Evolutionary conservation across 2,113 vertebrate species (phyloP).

Genomic region (Myrmecobius fasciatus): DNA sequence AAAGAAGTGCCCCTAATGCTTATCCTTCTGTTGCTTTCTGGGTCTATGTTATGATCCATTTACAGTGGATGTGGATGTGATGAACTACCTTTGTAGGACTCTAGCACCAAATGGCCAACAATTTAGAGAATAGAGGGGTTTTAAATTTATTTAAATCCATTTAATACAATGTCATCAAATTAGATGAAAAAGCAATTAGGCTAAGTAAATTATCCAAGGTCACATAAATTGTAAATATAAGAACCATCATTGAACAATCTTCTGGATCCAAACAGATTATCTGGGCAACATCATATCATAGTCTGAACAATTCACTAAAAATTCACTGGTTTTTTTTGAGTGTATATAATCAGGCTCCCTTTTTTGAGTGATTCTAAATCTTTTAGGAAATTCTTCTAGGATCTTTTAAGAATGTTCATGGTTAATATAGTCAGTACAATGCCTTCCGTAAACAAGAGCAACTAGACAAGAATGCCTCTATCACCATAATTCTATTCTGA

Average conservation of each 20-base stretch:
- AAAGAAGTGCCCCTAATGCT: neutral
- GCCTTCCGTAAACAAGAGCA: neutral
- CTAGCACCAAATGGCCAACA: neutral
- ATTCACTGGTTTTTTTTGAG: neutral
- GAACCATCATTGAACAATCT: neutral
- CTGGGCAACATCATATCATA: neutral
- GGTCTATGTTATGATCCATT: neutral
- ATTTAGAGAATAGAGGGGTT: neutral
- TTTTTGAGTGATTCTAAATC: neutral
- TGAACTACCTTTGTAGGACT: neutral
- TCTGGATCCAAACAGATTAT: neutral
- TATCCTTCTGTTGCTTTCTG: neutral
- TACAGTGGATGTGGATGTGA: neutral
- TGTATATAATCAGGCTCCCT: neutral
- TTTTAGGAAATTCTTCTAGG: neutral
- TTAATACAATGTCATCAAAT: neutral
- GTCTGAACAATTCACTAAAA: neutral
- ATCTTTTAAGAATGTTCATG: neutral
- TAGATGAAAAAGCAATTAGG: neutral
- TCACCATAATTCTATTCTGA: neutral
- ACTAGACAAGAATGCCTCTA: neutral
- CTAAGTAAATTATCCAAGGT: neutral
- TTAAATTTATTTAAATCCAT: neutral
- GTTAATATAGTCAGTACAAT: neutral
- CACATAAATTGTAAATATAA: neutral